These are phyloP conservation scores for Proteles cristata DNA, from an alignment of 2,113 vertebrate genomes.

Conservation along the genomic window DNA sequence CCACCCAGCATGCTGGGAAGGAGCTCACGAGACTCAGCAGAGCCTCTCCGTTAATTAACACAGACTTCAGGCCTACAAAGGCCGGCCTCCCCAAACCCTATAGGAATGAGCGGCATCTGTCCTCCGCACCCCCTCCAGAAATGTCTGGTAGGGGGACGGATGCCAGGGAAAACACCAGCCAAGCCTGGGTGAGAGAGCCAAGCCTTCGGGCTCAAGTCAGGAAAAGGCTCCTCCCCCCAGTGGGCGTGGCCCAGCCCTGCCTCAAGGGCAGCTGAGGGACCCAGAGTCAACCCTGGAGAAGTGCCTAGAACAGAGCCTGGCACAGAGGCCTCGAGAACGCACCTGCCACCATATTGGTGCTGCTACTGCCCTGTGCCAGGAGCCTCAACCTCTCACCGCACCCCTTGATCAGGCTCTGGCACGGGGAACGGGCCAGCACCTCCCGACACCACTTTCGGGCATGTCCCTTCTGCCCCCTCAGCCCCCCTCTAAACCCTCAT, in stretches of 20 bases:
- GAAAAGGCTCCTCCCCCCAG: neutral
- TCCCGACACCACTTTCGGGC: neutral
- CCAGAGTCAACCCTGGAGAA: accelerated
- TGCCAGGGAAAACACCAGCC: accelerated
- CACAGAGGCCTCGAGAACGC: accelerated
- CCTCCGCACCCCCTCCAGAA: neutral
- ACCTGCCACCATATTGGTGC: neutral
- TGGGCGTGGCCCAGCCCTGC: neutral
- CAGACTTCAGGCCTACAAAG: neutral
- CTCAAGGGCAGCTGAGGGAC: neutral
- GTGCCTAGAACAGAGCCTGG: no score
- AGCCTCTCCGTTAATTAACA: no score
- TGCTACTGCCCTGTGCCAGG: accelerated
- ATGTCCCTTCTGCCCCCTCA: neutral
- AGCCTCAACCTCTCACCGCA: neutral
- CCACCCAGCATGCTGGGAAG: neutral
- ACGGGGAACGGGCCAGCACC: accelerated
- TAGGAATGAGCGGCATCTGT: neutral
- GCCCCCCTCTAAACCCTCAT: neutral
- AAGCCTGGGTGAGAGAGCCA: neutral
- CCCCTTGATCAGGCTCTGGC: neutral
- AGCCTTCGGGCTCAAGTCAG: neutral
- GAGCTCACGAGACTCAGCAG: neutral
- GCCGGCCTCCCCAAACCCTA: neutral
- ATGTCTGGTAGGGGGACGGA: accelerated